Base-by-base conservation (phyloP, 1,140 invertebrate genomes). In the Palaemon carinicauda region DNA sequence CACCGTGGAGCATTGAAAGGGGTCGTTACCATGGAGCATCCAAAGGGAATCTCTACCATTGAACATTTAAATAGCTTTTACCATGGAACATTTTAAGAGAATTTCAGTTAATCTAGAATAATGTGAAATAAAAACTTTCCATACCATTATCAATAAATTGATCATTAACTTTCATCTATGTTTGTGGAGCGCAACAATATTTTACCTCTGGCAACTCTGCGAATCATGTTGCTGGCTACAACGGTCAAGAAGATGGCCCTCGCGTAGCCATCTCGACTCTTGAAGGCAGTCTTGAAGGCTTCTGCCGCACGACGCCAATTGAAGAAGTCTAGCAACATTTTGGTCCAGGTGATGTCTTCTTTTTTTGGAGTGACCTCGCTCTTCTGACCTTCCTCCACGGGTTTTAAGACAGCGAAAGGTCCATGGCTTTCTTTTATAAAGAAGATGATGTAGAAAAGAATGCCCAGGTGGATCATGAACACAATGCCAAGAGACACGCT, bases 381-480 rank as follows among this genome's bases (percentile, higher is more conserved):
- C 33, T 69, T 50, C 9, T 31, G 24, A 14, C 69, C 50, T 17
- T 77, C 87, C 27, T 88, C 53, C 65, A 41, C 24, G 19, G 65
- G 54, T 1, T 53, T 60, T 24, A 65, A 33, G 33, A 75, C 74
- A 27, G 87, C 87, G 82, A 88, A 84, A 15, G 87, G 87, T 17
- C 87, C 87, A 51, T 84, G 74, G 29, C 81, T 88, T 29, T 88
- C 87, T 52, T 88, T 84, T 81, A 88, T 84, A 50, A 74, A 80
- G 24, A 88, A 50, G 41, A 85, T 27, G 78, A 88, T 65, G 56
- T 88, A 88, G 19, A 51, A 19, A 12, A 81, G 80, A 29, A 31
- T 41, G 24, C 50, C 52, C n/a, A 75, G 51, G 82, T 88, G 75
- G 27, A 60, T 15, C 19, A 69, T 1, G 53, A 85, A 60, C 31